These are phyloP conservation scores for Aporophyla nigra DNA, from an alignment of 2,888 invertebrate species.

Conservation along the genomic window DNA sequence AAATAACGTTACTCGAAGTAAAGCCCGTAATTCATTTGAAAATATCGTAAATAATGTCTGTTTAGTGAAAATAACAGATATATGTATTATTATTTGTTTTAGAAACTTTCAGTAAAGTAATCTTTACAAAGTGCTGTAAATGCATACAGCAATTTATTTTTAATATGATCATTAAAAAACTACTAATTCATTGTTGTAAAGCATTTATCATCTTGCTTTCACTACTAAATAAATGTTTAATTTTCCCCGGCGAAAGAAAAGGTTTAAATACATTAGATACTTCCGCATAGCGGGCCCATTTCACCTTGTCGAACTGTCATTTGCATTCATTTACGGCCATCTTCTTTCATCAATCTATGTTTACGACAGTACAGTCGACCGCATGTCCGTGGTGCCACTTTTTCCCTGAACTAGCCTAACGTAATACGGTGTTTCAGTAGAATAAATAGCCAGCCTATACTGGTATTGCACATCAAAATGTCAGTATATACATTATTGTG, in stretches of 20 bases:
- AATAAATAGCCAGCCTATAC: background rate
- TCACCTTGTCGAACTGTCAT: background rate
- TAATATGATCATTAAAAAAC: conserved; percentile 6
- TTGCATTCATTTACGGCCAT: background rate
- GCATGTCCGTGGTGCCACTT: background rate
- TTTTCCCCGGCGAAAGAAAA: background rate
- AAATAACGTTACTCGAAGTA: conserved; percentile 11
- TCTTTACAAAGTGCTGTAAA: conserved; percentile 10
- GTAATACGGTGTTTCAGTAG: background rate
- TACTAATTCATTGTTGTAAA: conserved; percentile 4
- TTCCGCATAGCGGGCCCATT: background rate
- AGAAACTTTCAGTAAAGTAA: background rate
- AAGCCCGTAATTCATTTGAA: background rate
- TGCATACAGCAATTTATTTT: conserved; percentile 12
- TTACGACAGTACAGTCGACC: background rate
- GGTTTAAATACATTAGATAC: background rate
- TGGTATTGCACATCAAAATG: background rate
- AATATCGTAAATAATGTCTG: background rate
- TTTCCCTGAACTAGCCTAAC: background rate
- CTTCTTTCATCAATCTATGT: no score
- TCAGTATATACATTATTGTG: no score
- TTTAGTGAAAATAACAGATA: background rate
- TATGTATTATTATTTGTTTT: conserved; percentile 5
- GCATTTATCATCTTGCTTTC: conserved; percentile 4
- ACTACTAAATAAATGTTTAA: background rate